Base-by-base conservation (phyloP, 2,797 vertebrate genomes). In the Helarctos malayanus region DNA sequence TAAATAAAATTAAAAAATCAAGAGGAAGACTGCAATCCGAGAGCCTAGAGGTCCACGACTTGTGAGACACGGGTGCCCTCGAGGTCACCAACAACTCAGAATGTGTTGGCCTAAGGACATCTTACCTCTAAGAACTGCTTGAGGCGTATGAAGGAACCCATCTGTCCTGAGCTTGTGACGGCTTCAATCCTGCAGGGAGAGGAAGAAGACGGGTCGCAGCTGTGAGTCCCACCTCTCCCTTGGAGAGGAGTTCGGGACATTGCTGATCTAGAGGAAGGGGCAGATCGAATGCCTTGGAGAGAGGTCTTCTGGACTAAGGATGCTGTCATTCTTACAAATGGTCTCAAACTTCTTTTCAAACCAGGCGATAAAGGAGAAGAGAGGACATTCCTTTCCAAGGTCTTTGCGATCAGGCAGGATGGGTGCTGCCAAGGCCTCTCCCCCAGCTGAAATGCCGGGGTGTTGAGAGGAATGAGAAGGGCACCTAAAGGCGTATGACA, bases 121-220 rank as follows among this genome's bases (percentile, higher is more conserved):
- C 90, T 78, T 94, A 99, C 99, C 99, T 99, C 99, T 15, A 99
- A 97, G 14, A 99, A 99, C 90, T 99, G 98, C 96, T 99, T 99
- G 86, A 99, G 99, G 88, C 99, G 98, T 92, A 98, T 99, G 76
- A 99, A 98, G 0, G 99, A 99, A 19, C 99, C 99, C 99, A 99
- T 99, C 98, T 99, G 99, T 41, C 99, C 99, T 0, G 98, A 93
- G 69, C 98, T 99, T 86, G 99, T 99, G 93, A 99, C 98, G 0
- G 98, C 99, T 98, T 99, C 99, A 49, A 99, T 99, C 93, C 99
- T 99, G 93, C 7, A 91, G 91, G 32, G 3, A 95, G 73, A 93
- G 68, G 80, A 94, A 73, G 45, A 63, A 0, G 0, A 73, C 80
- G 61, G 92, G 57, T 56, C 11, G 27, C 15, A 47, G 8, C 79